These are phyloP conservation scores for Astreopora myriophthalma DNA, from an alignment of 64 coral and sea anemone genomes.

Conservation along the genomic window DNA sequence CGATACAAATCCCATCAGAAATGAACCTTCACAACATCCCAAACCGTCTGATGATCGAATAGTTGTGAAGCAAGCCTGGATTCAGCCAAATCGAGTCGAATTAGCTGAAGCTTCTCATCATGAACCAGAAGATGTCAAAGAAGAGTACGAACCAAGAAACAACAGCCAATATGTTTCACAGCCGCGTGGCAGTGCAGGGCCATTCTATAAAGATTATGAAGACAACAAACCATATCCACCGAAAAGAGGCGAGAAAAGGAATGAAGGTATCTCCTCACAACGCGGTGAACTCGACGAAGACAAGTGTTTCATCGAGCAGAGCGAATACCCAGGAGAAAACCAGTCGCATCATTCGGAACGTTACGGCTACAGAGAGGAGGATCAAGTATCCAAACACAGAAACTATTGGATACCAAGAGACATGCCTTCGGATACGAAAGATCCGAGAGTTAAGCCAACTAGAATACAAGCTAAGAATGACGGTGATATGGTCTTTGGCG, in stretches of 20 bases:
- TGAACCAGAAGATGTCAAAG: not conserved
- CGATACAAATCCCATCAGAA: not conserved
- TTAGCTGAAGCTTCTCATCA: not conserved
- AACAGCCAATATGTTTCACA: not conserved
- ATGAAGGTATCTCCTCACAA: not conserved
- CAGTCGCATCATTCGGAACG: not conserved
- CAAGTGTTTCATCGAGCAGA: conserved; percentile 7
- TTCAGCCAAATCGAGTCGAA: conserved; percentile 36
- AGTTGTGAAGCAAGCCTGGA: conserved; percentile 14
- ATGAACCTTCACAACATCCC: not conserved
- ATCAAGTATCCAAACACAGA: not conserved
- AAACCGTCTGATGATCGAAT: conserved; percentile 8
- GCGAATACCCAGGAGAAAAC: not conserved
- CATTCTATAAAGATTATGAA: not conserved
- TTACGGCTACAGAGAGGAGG: not conserved
- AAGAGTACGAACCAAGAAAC: not conserved
- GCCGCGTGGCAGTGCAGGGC: not conserved
- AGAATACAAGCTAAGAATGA: not conserved
- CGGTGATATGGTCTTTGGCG: conserved; percentile 1
- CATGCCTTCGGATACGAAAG: not conserved
- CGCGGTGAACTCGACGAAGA: not conserved
- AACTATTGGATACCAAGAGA: not conserved
- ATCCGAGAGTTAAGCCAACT: not conserved
- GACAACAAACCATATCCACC: not conserved
- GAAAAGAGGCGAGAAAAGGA: not conserved